phyloP scores from a whole-genome alignment of 2,797 vertebrate genomes.

The Ciconia nigra region DNA sequence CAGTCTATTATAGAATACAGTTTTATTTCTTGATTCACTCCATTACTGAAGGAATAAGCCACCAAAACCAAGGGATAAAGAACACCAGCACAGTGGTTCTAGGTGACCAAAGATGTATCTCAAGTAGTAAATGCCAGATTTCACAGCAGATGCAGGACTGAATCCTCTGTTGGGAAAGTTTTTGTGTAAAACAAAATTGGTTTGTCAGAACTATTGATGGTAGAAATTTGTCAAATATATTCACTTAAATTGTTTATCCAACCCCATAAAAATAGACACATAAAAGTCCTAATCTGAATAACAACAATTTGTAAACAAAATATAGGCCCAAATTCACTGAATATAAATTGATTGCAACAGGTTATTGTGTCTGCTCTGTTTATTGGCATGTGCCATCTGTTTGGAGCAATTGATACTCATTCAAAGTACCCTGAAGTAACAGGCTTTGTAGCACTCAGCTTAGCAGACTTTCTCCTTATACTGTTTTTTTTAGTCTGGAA shows the following conservation, averaged over 20 bases:
- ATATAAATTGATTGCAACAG: background rate
- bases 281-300: background rate
- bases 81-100: background rate
- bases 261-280: background rate
- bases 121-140: background rate
- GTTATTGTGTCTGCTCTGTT: background rate
- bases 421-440: background rate
- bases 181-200: background rate
- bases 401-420: background rate
- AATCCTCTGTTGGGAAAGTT: background rate
- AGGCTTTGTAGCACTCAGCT: background rate
- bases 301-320: background rate
- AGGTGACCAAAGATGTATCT: background rate
- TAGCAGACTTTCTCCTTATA: background rate
- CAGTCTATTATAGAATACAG: background rate
- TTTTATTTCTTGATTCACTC: background rate
- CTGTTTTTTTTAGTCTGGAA: constrained; percentile 65
- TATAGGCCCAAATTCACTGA: background rate
- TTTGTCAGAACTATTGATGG: background rate
- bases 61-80: background rate
- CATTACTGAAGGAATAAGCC: background rate
- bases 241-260: background rate
- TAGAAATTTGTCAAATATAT: background rate
- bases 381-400: background rate
- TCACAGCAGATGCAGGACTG: background rate